A percentile compares a stretch with the other conserved stretches of the same genome.
phyloP scores from a whole-genome alignment of 2,888 invertebrate genomes.

The Caenorhabditis angaria region DNA sequence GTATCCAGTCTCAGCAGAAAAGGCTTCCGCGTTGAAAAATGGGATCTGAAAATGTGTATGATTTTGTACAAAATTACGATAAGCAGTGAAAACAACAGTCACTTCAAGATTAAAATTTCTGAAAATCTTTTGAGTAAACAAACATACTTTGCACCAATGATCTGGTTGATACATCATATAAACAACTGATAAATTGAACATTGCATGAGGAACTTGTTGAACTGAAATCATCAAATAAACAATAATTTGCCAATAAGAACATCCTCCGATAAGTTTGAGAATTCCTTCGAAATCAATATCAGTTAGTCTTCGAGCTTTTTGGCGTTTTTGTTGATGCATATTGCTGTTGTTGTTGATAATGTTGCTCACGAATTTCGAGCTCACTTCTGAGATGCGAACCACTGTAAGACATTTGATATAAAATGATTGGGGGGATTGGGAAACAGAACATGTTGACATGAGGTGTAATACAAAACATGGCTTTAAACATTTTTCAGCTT shows the following conservation, averaged over 20 bases:
- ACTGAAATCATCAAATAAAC: conserved; percentile 69
- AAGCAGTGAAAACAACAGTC: not conserved
- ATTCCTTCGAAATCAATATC: conserved; percentile 67
- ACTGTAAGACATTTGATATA: conserved; percentile 26
- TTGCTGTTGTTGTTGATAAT: conserved; percentile 55
- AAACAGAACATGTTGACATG: no score
- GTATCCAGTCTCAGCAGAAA: conserved; percentile 50
- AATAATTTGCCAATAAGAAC: conserved; percentile 69
- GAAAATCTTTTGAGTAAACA: not conserved
- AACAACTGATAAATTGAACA: conserved; percentile 71
- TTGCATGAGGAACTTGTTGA: conserved; percentile 70
- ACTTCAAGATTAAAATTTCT: not conserved
- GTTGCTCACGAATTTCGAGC: conserved; percentile 56
- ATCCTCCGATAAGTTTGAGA: conserved; percentile 71
- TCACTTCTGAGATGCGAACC: conserved; percentile 42
- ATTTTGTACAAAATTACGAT: no score
- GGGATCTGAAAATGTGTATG: conserved; percentile 61
- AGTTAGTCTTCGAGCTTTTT: conserved; percentile 29
- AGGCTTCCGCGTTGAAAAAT: conserved; percentile 59
- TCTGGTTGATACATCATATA: conserved; percentile 72
- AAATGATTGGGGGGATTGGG: not conserved
- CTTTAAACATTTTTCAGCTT: no score
- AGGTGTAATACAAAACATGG: no score
- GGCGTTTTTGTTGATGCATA: conserved; percentile 42
- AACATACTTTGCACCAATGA: conserved; percentile 67